Percentiles rank a stretch among this genome's conserved stretches.
phyloP scores from a whole-genome alignment of 2,888 invertebrate genomes.

The Phalangium opilio region DNA sequence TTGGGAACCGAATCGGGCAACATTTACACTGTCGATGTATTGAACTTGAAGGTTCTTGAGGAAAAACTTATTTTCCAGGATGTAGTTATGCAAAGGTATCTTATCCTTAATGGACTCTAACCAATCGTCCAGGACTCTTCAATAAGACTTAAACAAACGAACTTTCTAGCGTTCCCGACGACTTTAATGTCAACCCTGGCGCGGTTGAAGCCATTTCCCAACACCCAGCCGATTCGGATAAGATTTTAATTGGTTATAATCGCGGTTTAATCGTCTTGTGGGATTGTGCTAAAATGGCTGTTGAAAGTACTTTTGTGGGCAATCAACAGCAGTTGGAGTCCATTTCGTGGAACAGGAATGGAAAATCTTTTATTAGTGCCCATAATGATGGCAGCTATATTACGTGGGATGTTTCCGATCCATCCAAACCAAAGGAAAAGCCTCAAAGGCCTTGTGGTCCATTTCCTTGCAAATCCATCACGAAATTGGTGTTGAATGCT shows the following conservation, averaged over 20 bases:
- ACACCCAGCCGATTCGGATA: slow-evolving; percentile 61
- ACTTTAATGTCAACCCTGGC: slow-evolving; percentile 87
- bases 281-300: slow-evolving; percentile 46
- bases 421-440: slow-evolving; percentile 40
- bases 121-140: no score
- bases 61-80: slow-evolving; percentile 91
- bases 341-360: slow-evolving; percentile 59
- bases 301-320: slow-evolving; percentile 29
- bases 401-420: slow-evolving; percentile 34
- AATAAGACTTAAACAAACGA: no score
- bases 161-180: slow-evolving; percentile 61
- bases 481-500: slow-evolving; percentile 37
- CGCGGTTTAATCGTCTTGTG: slow-evolving; percentile 82
- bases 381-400: slow-evolving; percentile 94
- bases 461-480: slow-evolving; percentile 87
- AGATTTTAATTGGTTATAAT: slow-evolving; percentile 85
- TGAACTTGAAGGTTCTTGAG: slow-evolving; percentile 45
- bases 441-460: slow-evolving; percentile 76
- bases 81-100: slow-evolving; percentile 88
- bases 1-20: slow-evolving; percentile 93
- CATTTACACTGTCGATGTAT: slow-evolving; percentile 68
- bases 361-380: slow-evolving; percentile 63
- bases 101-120: slow-evolving; percentile 18
- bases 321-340: slow-evolving; percentile 64
- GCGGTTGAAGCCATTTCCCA: slow-evolving; percentile 83